phyloP scores from a whole-genome alignment of 2,888 invertebrate species.

The Gibbula magus region DNA sequence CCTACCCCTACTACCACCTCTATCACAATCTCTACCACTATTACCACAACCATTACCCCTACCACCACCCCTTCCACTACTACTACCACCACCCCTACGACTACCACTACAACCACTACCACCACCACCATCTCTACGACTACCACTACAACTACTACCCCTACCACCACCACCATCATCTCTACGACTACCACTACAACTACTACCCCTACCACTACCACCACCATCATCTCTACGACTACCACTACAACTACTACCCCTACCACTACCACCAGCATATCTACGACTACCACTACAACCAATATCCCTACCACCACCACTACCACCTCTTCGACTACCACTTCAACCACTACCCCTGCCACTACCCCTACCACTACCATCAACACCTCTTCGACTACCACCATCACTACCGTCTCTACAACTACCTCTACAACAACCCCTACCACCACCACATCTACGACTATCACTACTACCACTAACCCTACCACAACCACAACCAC shows the following conservation, averaged over 20 bases:
- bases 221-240: neutral
- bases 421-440: neutral
- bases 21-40: neutral
- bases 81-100: neutral
- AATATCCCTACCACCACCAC: neutral
- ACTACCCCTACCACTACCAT: neutral
- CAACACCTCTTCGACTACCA: neutral
- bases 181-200: neutral
- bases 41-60: neutral
- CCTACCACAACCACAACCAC: neutral
- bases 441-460: neutral
- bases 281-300: neutral
- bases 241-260: no score
- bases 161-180: neutral
- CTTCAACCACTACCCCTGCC: neutral
- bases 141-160: no score
- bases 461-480: neutral
- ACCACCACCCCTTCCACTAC: neutral
- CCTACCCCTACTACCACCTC: no score
- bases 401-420: neutral
- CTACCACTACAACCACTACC: neutral
- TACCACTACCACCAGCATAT: no score
- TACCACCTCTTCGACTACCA: neutral
- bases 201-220: neutral
- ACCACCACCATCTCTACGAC: constrained; percentile 19